Evolutionary conservation across 2,113 vertebrate species (phyloP).

Genomic region (Zootoca vivipara): DNA sequence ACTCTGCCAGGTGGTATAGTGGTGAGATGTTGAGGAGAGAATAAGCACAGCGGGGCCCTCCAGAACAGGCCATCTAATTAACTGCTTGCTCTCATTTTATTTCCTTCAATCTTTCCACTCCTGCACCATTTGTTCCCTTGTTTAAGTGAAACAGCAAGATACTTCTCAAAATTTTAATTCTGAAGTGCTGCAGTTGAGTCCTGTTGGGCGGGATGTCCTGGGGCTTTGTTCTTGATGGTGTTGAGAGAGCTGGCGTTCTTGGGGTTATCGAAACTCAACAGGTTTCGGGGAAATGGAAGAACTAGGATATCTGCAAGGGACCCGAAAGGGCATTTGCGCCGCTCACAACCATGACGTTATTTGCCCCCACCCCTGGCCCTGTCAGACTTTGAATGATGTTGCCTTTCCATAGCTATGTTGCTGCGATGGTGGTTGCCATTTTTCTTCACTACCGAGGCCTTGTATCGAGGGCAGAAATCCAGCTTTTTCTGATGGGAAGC

Average conservation of each 20-base stretch:
- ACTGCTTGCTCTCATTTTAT: conserved; percentile 54
- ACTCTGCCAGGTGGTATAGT: neutral
- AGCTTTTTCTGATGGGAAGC: neutral
- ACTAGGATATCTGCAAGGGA: conserved; percentile 7
- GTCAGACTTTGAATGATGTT: neutral
- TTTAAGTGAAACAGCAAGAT: conserved; percentile 56
- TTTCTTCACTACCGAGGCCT: neutral
- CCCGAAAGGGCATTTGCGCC: conserved; percentile 20
- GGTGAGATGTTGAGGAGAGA: conserved; percentile 24
- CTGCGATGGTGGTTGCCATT: neutral
- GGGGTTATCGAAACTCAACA: conserved; percentile 33
- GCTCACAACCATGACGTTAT: neutral
- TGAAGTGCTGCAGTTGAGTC: conserved; percentile 35
- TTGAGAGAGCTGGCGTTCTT: conserved; percentile 27
- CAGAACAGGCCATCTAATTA: conserved; percentile 60
- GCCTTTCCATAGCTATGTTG: neutral
- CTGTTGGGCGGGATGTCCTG: conserved; percentile 52
- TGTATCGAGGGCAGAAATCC: neutral
- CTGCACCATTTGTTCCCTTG: conserved; percentile 65
- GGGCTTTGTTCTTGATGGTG: conserved; percentile 42
- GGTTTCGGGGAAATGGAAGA: neutral
- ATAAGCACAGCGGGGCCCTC: conserved; percentile 35
- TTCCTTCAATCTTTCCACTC: conserved; percentile 56
- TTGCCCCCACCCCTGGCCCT: neutral
- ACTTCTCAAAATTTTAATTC: conserved; percentile 60